Evolutionary conservation across 1,140 invertebrate genomes (phyloP), one percentile per base, ranked within the genome.

Genomic region (Drosophila nigromelanica): DNA sequence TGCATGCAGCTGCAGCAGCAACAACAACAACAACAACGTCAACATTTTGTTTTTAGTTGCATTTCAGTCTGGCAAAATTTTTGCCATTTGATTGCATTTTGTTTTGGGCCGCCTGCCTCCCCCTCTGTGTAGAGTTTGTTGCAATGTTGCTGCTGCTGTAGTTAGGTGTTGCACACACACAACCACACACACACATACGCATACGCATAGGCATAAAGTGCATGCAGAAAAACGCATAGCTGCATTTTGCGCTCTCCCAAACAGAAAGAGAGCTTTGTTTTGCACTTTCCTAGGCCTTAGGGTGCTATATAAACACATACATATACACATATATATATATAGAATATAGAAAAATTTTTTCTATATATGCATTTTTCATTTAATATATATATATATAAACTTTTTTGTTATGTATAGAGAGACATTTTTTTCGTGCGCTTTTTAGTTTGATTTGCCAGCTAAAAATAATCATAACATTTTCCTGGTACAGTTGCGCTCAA

Each of bases 51-150:
- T 69, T 66, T 73, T 64, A 61, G 59, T 62, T 59, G 58, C 59
- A 63, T 63, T 82, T 74, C 82, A 78, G 82, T 82, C 82, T 87
- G 78, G 82, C 64, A 82, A 86, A 82, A 86, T 78, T 87, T 87
- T 87, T 87, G 79, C 82, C 83, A 89, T 89, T 89, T 89, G 83
- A 82, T 89, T 89, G 83, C 78, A 81, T 81, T 81, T 77, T 81
- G 70, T 80, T 64, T 64, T 56, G 67, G 78, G 67, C 45, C 55
- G 66, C 39, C 39, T 48, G 68, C 62, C 18, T 18, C 30, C 33
- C 7, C 0, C 6, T 8, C 33, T 76, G 78, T 87, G 81, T 58
- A 89, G 85, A 89, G 83, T 89, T 89, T 89, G 83, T 89, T 89
- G 83, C 83, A 89, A 85, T 85, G 78, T 83, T 79, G 80, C 69